These are phyloP conservation scores for Axea sp. DNA, from an alignment of 2,888 invertebrate genomes.

Conservation along the genomic window DNA sequence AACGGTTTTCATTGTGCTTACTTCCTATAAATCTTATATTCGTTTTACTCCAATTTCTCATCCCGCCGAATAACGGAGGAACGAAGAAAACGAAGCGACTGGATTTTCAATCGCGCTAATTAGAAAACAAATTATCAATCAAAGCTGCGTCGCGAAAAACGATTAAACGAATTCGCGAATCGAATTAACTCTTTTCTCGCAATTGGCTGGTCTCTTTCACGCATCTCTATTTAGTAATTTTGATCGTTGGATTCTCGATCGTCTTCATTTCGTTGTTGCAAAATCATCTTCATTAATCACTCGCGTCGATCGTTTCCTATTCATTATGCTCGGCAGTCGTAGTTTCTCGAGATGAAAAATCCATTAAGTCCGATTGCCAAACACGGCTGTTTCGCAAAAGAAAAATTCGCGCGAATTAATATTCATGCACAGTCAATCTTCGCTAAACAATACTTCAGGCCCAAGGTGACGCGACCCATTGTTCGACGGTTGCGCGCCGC, in stretches of 20 bases:
- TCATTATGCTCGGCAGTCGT: background rate
- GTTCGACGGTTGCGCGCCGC: slow-evolving; percentile 32
- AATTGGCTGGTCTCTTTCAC: too few species aligned
- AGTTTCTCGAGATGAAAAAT: background rate
- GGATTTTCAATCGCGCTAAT: too few species aligned
- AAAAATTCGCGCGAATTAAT: slow-evolving; percentile 21
- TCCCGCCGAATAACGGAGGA: too few species aligned
- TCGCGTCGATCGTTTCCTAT: background rate
- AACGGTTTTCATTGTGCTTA: too few species aligned
- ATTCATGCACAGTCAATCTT: slow-evolving; percentile 30
- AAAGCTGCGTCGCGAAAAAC: too few species aligned
- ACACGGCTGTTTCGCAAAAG: slow-evolving; percentile 14
- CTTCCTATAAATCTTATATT: too few species aligned
- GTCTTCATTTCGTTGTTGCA: background rate
- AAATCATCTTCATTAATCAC: background rate
- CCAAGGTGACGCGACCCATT: slow-evolving; percentile 45
- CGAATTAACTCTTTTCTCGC: too few species aligned
- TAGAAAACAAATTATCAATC: too few species aligned
- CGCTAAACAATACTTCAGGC: slow-evolving; percentile 28
- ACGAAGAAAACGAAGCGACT: too few species aligned
- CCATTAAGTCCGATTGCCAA: slow-evolving; percentile 13
- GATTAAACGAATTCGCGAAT: too few species aligned
- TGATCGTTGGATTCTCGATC: background rate
- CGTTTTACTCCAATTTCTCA: too few species aligned
- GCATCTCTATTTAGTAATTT: too few species aligned